These are phyloP conservation scores for Brachymystax lenok DNA, from an alignment of 2,797 vertebrate species.

Conservation along the genomic window DNA sequence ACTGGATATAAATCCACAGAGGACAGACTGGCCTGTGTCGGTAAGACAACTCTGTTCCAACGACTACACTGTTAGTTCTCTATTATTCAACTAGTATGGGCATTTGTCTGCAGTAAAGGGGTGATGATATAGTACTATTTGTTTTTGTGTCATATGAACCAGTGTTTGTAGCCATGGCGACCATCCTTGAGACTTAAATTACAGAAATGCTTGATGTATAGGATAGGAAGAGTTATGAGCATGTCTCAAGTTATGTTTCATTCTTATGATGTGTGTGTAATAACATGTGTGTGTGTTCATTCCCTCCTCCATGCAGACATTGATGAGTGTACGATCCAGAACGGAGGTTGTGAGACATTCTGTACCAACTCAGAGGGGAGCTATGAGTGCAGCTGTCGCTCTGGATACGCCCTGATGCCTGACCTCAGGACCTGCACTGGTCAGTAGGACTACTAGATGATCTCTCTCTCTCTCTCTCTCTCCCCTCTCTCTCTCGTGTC, in stretches of 20 bases:
- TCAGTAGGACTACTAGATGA: slow-evolving; percentile 55
- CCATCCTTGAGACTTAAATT: neutral
- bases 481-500: neutral
- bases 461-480: neutral
- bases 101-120: neutral
- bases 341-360: slow-evolving; percentile 94
- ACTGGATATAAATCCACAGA: slow-evolving; percentile 91
- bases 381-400: slow-evolving; percentile 95
- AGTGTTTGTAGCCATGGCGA: neutral
- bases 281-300: slow-evolving; percentile 6
- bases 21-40: slow-evolving; percentile 84
- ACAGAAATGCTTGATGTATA: neutral
- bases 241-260: slow-evolving; percentile 15
- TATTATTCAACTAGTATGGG: neutral
- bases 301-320: slow-evolving; percentile 80
- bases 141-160: neutral
- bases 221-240: neutral
- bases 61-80: neutral
- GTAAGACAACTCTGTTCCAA: slow-evolving; percentile 69
- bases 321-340: slow-evolving; percentile 93
- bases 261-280: neutral
- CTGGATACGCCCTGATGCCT: slow-evolving; percentile 93
- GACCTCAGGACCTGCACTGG: slow-evolving; percentile 95
- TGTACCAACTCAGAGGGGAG: slow-evolving; percentile 98
- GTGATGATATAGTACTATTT: neutral